Conservation (phyloP, 2,888 invertebrate genomes). For the Nudaria mundana region DNA sequence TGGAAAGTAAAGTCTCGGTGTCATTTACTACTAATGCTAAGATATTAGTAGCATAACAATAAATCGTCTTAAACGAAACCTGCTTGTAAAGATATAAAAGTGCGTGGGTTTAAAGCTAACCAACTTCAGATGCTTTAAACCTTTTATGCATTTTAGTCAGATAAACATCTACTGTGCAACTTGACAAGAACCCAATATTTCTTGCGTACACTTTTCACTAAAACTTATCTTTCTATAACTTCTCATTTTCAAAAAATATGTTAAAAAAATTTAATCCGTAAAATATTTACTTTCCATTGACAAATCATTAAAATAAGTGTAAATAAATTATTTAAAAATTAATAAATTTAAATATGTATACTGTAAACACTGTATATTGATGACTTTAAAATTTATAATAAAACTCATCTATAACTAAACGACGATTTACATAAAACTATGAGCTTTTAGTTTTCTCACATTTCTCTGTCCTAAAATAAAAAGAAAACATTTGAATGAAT, state of each 20-base stretch:
- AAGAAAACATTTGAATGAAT: conserved; percentile 41
- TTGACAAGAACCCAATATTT: conserved; percentile 29
- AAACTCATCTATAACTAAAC: conserved; percentile 27
- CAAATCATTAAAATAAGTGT: conserved; percentile 15
- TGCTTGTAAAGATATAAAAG: conserved; percentile 72
- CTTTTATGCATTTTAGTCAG: conserved; percentile 67
- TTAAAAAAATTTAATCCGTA: too few species aligned
- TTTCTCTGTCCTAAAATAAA: conserved; percentile 38
- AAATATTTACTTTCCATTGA: conserved; percentile 20
- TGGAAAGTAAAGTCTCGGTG: conserved; percentile 65
- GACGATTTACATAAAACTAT: conserved; percentile 38
- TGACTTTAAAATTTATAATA: conserved; percentile 28
- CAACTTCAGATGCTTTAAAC: conserved; percentile 66
- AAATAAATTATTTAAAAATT: too few species aligned
- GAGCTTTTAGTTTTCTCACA: conserved; percentile 39
- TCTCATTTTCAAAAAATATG: too few species aligned
- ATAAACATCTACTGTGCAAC: conserved; percentile 25
- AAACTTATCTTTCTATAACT: too few species aligned
- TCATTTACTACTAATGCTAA: conserved; percentile 52
- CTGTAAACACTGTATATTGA: conserved; percentile 31
- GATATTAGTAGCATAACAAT: conserved; percentile 73
- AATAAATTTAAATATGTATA: too few species aligned
- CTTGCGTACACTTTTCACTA: too few species aligned
- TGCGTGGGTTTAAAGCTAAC: conserved; percentile 64
- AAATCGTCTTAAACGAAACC: conserved; percentile 71